A percentile compares a stretch with the other conserved stretches of the same genome.
Evolutionary conservation across 2,113 vertebrate species (phyloP).

Genomic region (Crotalus helleri): DNA sequence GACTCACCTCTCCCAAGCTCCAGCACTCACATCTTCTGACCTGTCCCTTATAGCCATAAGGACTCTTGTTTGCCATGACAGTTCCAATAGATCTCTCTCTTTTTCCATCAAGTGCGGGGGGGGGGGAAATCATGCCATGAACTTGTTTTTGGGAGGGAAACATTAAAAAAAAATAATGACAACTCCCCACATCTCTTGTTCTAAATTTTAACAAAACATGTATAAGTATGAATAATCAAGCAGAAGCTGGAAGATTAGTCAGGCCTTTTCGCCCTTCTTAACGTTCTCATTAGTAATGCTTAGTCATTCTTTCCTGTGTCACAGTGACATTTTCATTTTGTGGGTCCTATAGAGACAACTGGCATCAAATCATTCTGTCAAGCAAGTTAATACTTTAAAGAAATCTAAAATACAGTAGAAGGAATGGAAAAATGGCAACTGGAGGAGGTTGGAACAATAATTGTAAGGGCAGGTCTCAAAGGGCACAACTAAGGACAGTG

Average conservation of each 20-base stretch:
- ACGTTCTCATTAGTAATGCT: conserved; percentile 13
- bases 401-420: neutral
- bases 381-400: neutral
- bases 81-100: neutral
- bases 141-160: neutral
- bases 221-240: conserved; percentile 2
- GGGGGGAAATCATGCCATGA: neutral
- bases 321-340: conserved; percentile 17
- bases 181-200: neutral
- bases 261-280: neutral
- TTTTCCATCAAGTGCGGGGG: neutral
- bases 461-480: neutral
- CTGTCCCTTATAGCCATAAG: neutral
- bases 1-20: neutral
- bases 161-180: neutral
- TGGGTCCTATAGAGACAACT: neutral
- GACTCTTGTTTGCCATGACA: neutral
- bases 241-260: neutral
- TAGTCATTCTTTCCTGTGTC: conserved; percentile 25
- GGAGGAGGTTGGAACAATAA: neutral
- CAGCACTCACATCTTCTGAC: neutral
- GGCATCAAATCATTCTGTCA: neutral
- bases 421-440: neutral
- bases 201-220: neutral
- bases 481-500: neutral